Percentiles rank a stretch among this genome's conserved stretches.
Evolutionary conservation across 2,888 invertebrate species (phyloP).

Genomic region (Dorcus hopei): DNA sequence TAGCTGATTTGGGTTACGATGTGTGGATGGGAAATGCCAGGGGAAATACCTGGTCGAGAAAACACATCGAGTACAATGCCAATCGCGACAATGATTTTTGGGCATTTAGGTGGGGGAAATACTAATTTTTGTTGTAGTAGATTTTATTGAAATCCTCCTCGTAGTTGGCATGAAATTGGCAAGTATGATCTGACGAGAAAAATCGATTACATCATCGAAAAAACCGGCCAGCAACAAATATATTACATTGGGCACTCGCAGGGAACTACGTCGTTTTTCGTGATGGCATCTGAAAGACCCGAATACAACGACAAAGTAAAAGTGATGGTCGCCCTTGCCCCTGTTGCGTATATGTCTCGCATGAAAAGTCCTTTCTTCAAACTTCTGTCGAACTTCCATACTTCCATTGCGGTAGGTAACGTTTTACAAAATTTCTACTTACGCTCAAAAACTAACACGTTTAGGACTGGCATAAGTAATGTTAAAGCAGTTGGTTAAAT

Average conservation of each 20-base stretch:
- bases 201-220: slow-evolving; percentile 62
- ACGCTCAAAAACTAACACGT: too few relatives aligned
- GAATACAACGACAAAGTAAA: slow-evolving; percentile 60
- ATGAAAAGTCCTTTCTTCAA: slow-evolving; percentile 52
- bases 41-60: slow-evolving; percentile 55
- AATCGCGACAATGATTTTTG: slow-evolving; percentile 42
- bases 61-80: slow-evolving; percentile 48
- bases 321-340: slow-evolving; percentile 60
- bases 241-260: slow-evolving; percentile 72
- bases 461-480: too few relatives aligned
- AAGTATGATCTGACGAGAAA: slow-evolving; percentile 71
- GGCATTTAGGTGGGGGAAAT: slow-evolving; percentile 42
- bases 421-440: too few relatives aligned
- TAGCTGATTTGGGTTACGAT: slow-evolving; percentile 52
- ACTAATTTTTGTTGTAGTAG: too few relatives aligned
- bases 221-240: slow-evolving; percentile 56
- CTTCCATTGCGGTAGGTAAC: background rate
- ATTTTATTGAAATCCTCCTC: too few relatives aligned
- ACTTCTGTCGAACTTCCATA: background rate
- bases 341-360: slow-evolving; percentile 56
- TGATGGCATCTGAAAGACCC: slow-evolving; percentile 56
- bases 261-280: slow-evolving; percentile 61
- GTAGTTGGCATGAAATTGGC: slow-evolving; percentile 64
- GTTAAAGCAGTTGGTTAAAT: too few relatives aligned
- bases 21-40: slow-evolving; percentile 62